phyloP scores from a whole-genome alignment of 2,797 vertebrate species.

The Hephaestus fuliginosus region DNA sequence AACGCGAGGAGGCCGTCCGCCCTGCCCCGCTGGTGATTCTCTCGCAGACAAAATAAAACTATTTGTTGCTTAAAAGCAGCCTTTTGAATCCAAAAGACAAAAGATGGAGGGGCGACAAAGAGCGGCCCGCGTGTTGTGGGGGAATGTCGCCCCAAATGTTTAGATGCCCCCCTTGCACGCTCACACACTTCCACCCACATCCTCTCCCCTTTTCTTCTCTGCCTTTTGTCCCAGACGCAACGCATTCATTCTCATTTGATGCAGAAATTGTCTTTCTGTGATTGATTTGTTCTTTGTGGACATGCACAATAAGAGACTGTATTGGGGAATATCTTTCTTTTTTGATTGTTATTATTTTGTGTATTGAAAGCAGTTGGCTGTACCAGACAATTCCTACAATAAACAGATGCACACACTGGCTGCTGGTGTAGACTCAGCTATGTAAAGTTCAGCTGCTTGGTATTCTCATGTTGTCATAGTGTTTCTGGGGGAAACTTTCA shows the following conservation, averaged over 20 bases:
- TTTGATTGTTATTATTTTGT: conserved; percentile 34
- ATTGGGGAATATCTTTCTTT: conserved; percentile 35
- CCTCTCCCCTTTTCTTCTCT: conserved; percentile 43
- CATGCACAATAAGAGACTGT: conserved; percentile 32
- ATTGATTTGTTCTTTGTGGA: conserved; percentile 58
- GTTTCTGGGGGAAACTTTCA: conserved; percentile 28
- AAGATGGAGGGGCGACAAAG: conserved; percentile 56
- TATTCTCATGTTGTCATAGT: conserved; percentile 55
- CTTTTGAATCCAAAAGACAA: conserved; percentile 65
- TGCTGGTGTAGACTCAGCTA: neutral
- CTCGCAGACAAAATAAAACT: conserved; percentile 45
- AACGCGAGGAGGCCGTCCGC: neutral
- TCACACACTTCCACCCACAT: conserved; percentile 41
- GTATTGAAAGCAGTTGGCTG: conserved; percentile 29
- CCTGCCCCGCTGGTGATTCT: conserved; percentile 6
- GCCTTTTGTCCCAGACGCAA: conserved; percentile 58
- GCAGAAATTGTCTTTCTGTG: conserved; percentile 50
- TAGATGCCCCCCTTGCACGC: conserved; percentile 10
- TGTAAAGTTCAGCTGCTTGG: conserved; percentile 35
- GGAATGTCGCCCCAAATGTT: conserved; percentile 38
- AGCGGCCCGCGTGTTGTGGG: conserved; percentile 31
- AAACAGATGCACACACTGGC: conserved; percentile 36
- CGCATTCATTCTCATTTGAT: conserved; percentile 47
- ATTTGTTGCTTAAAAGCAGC: conserved; percentile 53
- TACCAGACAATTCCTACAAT: neutral